phyloP scores from a whole-genome alignment of 1,140 invertebrate species.

The Ceratina calcarata region DNA sequence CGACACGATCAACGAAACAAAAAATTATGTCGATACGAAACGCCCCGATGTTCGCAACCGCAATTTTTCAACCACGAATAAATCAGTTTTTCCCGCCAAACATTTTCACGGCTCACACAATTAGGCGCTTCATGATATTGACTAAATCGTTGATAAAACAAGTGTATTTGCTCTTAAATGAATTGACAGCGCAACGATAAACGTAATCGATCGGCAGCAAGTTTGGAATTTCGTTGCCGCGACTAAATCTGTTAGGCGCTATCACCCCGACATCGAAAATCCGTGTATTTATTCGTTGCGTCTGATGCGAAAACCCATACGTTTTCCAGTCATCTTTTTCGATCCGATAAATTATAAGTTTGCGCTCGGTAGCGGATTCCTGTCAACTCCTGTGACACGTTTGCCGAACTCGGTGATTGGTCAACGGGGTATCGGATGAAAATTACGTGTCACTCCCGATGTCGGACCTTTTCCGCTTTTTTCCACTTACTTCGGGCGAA shows the following conservation, averaged over 20 bases:
- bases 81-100: not conserved
- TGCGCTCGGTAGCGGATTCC: constrained; percentile 71
- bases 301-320: constrained; percentile 73
- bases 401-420: constrained; percentile 65
- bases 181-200: constrained; percentile 36
- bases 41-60: too few species aligned
- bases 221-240: constrained; percentile 45
- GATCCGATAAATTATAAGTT: constrained; percentile 78
- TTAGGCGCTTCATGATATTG: constrained; percentile 21
- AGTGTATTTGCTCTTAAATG: constrained; percentile 26
- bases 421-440: constrained; percentile 52
- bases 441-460: constrained; percentile 55
- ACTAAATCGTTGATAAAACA: constrained; percentile 13
- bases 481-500: too few species aligned
- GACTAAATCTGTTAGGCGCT: constrained; percentile 62
- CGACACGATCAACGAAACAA: not conserved
- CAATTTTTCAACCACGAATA: not conserved
- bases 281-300: constrained; percentile 77
- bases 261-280: constrained; percentile 62
- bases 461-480: constrained; percentile 39
- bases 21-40: not conserved
- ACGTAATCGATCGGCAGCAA: constrained; percentile 13
- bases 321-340: constrained; percentile 77
- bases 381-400: constrained; percentile 70
- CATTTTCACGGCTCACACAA: not conserved